Base-by-base conservation (phyloP, 2,888 invertebrate genomes). In the Drosophila maculinotata region DNA sequence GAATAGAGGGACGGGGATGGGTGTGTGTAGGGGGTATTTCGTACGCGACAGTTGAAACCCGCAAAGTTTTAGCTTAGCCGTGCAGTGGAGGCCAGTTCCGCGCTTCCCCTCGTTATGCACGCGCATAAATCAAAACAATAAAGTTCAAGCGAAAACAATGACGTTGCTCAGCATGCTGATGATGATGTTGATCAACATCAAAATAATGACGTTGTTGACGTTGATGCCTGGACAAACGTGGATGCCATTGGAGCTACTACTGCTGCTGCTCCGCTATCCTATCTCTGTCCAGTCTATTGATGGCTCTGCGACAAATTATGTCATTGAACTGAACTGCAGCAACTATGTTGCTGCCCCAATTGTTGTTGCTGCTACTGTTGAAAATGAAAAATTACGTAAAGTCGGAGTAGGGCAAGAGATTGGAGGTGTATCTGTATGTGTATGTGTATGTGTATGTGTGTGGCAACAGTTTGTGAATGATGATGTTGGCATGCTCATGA, bases 81-180 rank as follows among this genome's bases (percentile, higher is more conserved):
- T 64, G 70, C 79, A 62, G 60, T 25, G 30, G 53, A 39, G 56
- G 63, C 53, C 44, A 30, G 42, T 49, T 41, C 38, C 52, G 48
- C 36, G 38, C 14, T 42, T 52, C 51, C 42, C 35, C 44, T 63
- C 53, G 69, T 60, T 67, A 54, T 79, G 79, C 77, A 53, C 65
- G 78, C 79, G 84, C 87, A 84, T 84, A 84, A 84, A 84, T 84
- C 84, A 86, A 86, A 86, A 86, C 83, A 84, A 86, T 86, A 84
- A 83, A 86, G 83, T 83, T 86, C 79, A 83, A 74, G 83, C 80
- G 71, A 85, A 79, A 83, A 83, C 86, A 83, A 85, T 85, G 86
- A 78, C 71, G 75, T 44, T 48, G 51, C 10, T 14, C 42, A 42
- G 15, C 26, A 52, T 66, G 49, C 51, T 42, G 14, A 60, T 44